Evolutionary conservation across 2,888 invertebrate species (phyloP), one percentile per base, ranked within the genome.

Genomic region (Cepaea hortensis): DNA sequence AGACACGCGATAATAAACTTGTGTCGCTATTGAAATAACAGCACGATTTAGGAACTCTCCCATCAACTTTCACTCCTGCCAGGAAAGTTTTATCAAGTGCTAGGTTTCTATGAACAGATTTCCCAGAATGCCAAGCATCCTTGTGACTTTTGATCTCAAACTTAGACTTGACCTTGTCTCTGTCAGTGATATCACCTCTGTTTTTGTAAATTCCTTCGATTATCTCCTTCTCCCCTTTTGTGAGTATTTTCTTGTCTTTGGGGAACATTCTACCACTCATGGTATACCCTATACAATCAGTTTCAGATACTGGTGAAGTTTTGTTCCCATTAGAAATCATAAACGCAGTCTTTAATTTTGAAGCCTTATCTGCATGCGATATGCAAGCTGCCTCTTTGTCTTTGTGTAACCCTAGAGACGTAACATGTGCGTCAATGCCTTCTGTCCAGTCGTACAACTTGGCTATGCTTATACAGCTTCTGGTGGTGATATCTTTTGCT

Each of bases 181-280:
- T 86, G n/a, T 84, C 88, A 72, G 72, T 81, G 20, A 90, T 61
- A 84, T 91, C 91, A 61, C 92, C 91, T 70, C 92, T 88, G 82
- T 93, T 93, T 86, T 89, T 91, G 89, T 90, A 92, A 50, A 93
- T 93, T 15, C 92, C 92, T 20, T 91, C 90, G 75, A 93, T 93
- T 50, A 93, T 92, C 88, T 93, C 92, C 73, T 90, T 88, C 86
- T 93, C 92, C 3, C 92, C 92, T 87, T 91, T 91, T n/a, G 92
- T 93, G 50, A 93, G 88, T n/a, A 89, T 90, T 20, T 90, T 91
- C 80, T 93, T 93, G 85, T 92, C 91, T 46, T 91, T 84, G 7
- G 91, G 79, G 76, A 93, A 93, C 92, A 93, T 91, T 79, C 92
- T 82, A 1, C 92, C 92, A 82, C 88, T 91, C 13, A 91, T 48